These are phyloP conservation scores for Diorhabda carinulata DNA, from an alignment of 1,140 invertebrate species.

Conservation along the genomic window DNA sequence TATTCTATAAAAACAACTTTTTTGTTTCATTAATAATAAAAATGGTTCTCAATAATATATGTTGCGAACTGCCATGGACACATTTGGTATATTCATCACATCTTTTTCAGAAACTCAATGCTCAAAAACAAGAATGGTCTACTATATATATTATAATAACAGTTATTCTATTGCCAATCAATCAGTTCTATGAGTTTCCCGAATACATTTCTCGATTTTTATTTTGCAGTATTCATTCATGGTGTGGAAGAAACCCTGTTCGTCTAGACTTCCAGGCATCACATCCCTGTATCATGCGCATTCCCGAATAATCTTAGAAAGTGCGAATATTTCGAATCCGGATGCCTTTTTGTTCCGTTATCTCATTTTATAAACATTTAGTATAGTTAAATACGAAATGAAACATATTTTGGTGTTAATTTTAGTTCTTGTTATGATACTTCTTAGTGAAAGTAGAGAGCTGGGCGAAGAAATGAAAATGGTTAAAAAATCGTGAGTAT, in stretches of 20 bases:
- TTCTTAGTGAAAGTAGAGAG: background rate
- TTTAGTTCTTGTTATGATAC: background rate
- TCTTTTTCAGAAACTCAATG: too few relatives aligned
- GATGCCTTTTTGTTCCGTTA: conserved; percentile 7
- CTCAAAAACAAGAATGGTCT: too few relatives aligned
- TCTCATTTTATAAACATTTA: background rate
- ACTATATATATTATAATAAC: too few relatives aligned
- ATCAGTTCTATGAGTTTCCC: background rate
- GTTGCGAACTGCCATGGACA: too few relatives aligned
- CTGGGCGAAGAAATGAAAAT: background rate
- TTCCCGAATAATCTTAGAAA: background rate
- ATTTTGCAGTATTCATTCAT: conserved; percentile 1
- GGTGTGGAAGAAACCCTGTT: background rate
- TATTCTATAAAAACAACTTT: too few relatives aligned
- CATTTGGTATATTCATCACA: too few relatives aligned
- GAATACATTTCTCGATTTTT: background rate
- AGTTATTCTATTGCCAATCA: too few relatives aligned
- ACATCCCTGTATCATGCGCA: background rate
- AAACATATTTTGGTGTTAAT: background rate
- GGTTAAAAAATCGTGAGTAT: conserved; percentile 3
- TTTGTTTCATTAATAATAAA: too few relatives aligned
- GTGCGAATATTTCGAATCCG: background rate
- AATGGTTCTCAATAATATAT: too few relatives aligned
- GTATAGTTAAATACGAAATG: background rate
- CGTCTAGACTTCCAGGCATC: conserved; percentile 7